Conservation (phyloP, 2,888 invertebrate species). For the Eupithecia inturbata region DNA sequence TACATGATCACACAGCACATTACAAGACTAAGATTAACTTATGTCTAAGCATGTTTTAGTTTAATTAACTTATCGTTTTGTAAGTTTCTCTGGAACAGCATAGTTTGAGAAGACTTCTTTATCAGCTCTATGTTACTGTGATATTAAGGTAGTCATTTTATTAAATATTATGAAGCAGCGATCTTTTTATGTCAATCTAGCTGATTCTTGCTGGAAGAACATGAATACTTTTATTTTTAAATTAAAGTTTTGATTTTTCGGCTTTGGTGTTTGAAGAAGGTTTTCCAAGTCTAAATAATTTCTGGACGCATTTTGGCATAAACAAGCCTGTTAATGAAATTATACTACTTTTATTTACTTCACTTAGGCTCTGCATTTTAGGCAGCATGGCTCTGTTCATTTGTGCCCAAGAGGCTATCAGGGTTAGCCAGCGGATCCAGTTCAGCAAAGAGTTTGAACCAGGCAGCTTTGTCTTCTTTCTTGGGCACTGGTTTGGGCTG, state of each 20-base stretch:
- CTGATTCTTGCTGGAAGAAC: neutral
- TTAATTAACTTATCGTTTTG: neutral
- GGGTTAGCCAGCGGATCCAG: slow-evolving; percentile 96
- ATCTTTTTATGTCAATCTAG: neutral
- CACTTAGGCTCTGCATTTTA: slow-evolving; percentile 47
- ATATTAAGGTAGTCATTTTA: no score
- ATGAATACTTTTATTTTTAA: neutral
- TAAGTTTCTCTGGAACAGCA: neutral
- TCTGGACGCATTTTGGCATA: slow-evolving; percentile 12
- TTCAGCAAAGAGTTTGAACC: slow-evolving; percentile 97
- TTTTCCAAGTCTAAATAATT: neutral
- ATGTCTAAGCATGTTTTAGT: neutral
- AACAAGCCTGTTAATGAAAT: neutral
- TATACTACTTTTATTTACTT: neutral
- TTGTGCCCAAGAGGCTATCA: slow-evolving; percentile 81
- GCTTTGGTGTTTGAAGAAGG: neutral
- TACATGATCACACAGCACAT: slow-evolving; percentile 20
- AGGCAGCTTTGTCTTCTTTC: slow-evolving; percentile 85
- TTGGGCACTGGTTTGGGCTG: slow-evolving; percentile 65
- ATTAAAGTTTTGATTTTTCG: neutral
- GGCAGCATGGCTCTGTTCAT: slow-evolving; percentile 80
- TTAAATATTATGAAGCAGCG: neutral
- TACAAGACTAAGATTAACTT: neutral
- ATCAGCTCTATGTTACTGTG: neutral
- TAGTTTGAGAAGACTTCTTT: neutral